Evolutionary conservation across 2,797 vertebrate species (phyloP).

Genomic region (Australoheros facetus): DNA sequence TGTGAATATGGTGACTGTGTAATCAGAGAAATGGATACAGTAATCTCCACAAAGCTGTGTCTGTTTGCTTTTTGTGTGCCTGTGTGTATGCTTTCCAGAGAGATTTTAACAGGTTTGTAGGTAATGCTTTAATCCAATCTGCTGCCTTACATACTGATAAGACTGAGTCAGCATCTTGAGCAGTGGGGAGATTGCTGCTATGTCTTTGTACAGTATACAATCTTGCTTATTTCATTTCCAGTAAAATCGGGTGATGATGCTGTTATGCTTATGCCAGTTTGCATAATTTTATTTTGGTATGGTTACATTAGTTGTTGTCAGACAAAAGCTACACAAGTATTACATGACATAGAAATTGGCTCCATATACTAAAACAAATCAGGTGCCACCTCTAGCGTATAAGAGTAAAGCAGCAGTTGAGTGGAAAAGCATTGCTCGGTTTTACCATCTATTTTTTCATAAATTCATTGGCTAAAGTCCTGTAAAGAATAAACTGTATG

Average conservation of each 20-base stretch:
- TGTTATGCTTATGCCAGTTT: background rate
- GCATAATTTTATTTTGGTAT: conserved; percentile 3
- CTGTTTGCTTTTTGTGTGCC: background rate
- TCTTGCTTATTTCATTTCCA: conserved; percentile 14
- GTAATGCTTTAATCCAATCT: conserved; percentile 67
- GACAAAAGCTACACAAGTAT: background rate
- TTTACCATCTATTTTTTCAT: background rate
- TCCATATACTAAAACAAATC: conserved; percentile 24
- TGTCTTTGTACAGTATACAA: conserved; percentile 1
- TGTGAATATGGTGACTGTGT: conserved; percentile 51
- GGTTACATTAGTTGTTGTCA: background rate
- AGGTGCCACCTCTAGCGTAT: background rate
- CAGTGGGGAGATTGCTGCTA: conserved; percentile 38
- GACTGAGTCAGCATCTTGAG: conserved; percentile 63
- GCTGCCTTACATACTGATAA: conserved; percentile 47
- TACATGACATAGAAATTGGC: background rate
- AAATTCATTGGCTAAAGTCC: conserved; percentile 3
- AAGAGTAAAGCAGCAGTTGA: conserved; percentile 17
- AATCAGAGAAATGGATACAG: conserved; percentile 57
- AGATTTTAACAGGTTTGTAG: conserved; percentile 63
- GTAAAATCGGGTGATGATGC: conserved; percentile 12
- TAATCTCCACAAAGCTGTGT: conserved; percentile 49
- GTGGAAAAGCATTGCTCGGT: background rate
- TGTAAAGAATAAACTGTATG: conserved; percentile 10
- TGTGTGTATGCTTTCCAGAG: conserved; percentile 27